Conservation (phyloP, 2,113 vertebrate genomes). For the Megatriorchis doriae region DNA sequence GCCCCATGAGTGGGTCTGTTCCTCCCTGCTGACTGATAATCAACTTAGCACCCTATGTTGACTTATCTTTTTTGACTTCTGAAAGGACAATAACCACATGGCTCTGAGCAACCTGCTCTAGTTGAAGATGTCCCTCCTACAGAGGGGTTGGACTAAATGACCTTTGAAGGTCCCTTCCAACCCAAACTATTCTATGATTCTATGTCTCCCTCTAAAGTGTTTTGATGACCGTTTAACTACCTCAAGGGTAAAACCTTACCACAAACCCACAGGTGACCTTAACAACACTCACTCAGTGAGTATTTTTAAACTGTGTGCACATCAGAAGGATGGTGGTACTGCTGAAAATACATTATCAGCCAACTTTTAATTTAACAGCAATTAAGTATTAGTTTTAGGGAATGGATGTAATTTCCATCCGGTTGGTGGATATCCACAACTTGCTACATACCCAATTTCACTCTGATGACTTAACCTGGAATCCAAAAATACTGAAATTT, state of each 20-base stretch:
- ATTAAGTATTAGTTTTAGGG: neutral
- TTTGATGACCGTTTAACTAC: neutral
- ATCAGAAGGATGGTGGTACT: neutral
- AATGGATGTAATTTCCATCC: neutral
- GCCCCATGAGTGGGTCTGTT: neutral
- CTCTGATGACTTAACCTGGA: neutral
- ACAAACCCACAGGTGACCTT: neutral
- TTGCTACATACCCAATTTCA: neutral
- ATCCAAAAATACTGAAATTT: neutral
- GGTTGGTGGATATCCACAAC: neutral
- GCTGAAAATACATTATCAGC: neutral
- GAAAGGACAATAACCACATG: neutral
- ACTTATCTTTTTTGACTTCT: neutral
- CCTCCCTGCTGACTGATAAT: neutral
- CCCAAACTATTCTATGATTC: neutral
- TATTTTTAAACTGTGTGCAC: neutral
- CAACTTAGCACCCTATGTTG: neutral
- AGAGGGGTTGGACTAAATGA: neutral
- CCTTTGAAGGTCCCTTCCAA: neutral
- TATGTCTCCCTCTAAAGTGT: neutral
- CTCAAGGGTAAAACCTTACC: neutral
- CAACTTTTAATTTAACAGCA: neutral
- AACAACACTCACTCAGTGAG: neutral
- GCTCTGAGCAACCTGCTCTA: neutral
- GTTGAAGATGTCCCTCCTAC: neutral